Base-by-base conservation (phyloP, 2,888 invertebrate genomes). In the Bombylius major region DNA sequence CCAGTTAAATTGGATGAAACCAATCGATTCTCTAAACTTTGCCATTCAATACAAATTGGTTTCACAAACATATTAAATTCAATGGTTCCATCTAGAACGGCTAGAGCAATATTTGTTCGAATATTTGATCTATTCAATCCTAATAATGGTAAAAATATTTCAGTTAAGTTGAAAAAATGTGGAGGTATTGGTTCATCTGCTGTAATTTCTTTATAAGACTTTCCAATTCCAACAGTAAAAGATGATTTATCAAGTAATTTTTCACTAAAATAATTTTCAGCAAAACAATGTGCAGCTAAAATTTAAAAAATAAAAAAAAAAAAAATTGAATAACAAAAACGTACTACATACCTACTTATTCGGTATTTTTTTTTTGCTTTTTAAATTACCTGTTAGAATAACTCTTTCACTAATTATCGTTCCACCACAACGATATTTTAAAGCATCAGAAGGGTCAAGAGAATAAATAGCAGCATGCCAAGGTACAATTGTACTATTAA, bases 11-110 rank as follows among this genome's bases (percentile, higher is more conserved):
- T 33, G 9, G 49, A 56, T 13, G 2, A 1, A 1, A 62, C 55
- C 3, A 48, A 50, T 23, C 58, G 54, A 4, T 62, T 55, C 34
- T 56, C 59, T 33, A 47, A 62, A 5, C 31, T n/a, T 50, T 60
- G 51, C 64, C 65, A 66, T 32, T 67, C 65, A 5, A 69, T 60
- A 59, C 75, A 75, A 11, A 73, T 67, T n/a, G 72, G 71, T 56
- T 68, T 69, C 8, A 73, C 68, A 12, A 67, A 63, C 42, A 60
- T 58, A 4, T 69, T 65, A 47, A 70, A 65, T 13, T 55, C 57
- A 44, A 75, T 65, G 13, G 58, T 51, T n/a, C 60, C 60, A 47
- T 62, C 60, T 32, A 72, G 57, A n/a, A 68, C 60, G 13, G 74
- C 36, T 5, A 73, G 52, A 1, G 72, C 72, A 51, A 75, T 67